Percentiles rank a stretch among this genome's conserved stretches.
phyloP scores from a whole-genome alignment of 1,140 invertebrate species.

The Trialeurodes vaporariorum region DNA sequence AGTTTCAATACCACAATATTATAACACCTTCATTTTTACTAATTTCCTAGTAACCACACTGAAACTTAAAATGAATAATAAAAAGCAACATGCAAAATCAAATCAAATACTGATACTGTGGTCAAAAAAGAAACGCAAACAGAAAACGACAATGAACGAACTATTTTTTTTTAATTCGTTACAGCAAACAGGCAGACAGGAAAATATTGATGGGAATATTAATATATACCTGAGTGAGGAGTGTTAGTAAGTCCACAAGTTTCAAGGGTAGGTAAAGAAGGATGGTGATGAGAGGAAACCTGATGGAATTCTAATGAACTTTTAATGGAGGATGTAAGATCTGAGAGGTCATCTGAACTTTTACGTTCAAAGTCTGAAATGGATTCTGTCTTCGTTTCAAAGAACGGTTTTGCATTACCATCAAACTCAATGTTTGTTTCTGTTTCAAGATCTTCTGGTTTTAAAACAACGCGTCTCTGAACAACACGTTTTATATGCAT shows the following conservation, averaged over 20 bases:
- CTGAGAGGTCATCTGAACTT: background rate
- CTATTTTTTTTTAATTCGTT: no score
- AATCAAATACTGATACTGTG: no score
- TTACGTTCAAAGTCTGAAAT: background rate
- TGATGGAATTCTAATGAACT: background rate
- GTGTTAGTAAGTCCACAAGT: background rate
- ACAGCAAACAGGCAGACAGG: no score
- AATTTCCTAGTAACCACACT: no score
- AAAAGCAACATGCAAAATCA: no score
- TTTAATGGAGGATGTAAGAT: background rate
- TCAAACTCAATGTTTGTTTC: background rate
- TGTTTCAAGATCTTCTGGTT: constrained; percentile 26
- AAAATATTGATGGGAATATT: no score
- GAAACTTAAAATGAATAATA: background rate
- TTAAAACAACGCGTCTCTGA: constrained; percentile 38
- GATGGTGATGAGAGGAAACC: background rate
- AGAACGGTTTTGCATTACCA: background rate
- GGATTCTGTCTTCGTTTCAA: background rate
- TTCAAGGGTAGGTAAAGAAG: background rate
- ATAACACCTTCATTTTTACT: no score
- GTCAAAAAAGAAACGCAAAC: background rate
- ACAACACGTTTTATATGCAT: constrained; percentile 39
- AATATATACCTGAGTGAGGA: background rate
- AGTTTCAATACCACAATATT: no score
- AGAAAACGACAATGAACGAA: background rate